Evolutionary conservation across 2,113 vertebrate species (phyloP).

Genomic region (Mobula birostris): DNA sequence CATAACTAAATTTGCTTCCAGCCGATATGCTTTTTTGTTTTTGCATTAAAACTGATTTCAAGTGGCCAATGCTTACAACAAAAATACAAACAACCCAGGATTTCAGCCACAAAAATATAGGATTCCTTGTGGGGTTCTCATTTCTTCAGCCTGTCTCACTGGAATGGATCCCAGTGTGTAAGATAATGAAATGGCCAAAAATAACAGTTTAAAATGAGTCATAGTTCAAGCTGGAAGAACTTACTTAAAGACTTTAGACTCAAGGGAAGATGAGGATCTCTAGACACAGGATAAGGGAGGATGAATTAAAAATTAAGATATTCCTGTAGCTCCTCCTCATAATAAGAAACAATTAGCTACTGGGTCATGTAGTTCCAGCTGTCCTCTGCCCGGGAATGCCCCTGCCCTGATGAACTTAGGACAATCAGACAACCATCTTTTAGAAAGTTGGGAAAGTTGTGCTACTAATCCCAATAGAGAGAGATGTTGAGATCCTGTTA

Average conservation of each 20-base stretch:
- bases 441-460: not conserved
- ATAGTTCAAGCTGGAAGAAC: not conserved
- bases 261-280: not conserved
- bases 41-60: not conserved
- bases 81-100: not conserved
- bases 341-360: no score
- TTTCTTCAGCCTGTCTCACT: not conserved
- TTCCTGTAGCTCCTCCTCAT: no score
- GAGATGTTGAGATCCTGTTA: no score
- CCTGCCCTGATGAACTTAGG: no score
- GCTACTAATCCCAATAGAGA: not conserved
- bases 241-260: not conserved
- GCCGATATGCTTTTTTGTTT: no score
- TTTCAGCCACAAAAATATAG: not conserved
- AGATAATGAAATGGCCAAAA: no score
- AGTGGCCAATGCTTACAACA: not conserved
- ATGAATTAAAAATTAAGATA: no score
- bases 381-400: no score
- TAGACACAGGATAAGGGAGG: no score
- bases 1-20: no score
- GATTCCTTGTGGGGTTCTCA: not conserved
- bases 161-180: not conserved
- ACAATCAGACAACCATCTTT: not conserved
- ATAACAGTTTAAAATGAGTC: not conserved
- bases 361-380: no score